These are phyloP conservation scores for Oceanodroma tethys DNA, from an alignment of 2,113 vertebrate genomes.

Conservation along the genomic window DNA sequence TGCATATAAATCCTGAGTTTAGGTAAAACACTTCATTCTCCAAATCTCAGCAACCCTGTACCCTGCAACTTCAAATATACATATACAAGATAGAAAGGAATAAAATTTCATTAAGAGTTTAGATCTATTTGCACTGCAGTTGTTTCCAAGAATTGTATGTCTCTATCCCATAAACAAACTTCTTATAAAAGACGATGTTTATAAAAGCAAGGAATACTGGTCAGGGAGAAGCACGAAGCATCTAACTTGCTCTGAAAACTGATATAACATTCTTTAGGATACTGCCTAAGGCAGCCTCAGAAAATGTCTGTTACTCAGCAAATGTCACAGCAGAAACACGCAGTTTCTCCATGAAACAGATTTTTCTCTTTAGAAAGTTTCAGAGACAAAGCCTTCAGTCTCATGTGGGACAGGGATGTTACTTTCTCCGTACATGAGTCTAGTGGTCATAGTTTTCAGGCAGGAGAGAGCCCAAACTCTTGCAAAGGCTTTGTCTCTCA, in stretches of 20 bases:
- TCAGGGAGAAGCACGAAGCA: fast-evolving
- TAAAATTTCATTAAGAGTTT: not conserved
- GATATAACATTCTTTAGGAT: not conserved
- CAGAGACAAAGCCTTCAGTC: not conserved
- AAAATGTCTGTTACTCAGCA: not conserved
- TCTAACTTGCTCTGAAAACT: not conserved
- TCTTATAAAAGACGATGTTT: not conserved
- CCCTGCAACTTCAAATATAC: not conserved
- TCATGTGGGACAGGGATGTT: not conserved
- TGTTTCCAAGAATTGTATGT: not conserved
- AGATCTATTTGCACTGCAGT: not conserved
- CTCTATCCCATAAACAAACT: not conserved
- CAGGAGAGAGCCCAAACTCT: not conserved
- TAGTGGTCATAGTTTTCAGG: not conserved
- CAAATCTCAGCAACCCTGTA: not conserved
- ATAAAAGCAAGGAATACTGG: not conserved
- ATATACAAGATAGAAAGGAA: not conserved
- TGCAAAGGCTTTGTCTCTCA: not conserved
- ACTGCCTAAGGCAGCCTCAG: not conserved
- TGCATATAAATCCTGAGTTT: not conserved
- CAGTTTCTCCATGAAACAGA: not conserved
- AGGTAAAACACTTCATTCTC: not conserved
- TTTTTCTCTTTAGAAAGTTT: not conserved
- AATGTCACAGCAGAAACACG: not conserved
- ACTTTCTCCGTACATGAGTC: fast-evolving